phyloP scores from a whole-genome alignment of 2,113 vertebrate species.

The Cebidichthys violaceus region DNA sequence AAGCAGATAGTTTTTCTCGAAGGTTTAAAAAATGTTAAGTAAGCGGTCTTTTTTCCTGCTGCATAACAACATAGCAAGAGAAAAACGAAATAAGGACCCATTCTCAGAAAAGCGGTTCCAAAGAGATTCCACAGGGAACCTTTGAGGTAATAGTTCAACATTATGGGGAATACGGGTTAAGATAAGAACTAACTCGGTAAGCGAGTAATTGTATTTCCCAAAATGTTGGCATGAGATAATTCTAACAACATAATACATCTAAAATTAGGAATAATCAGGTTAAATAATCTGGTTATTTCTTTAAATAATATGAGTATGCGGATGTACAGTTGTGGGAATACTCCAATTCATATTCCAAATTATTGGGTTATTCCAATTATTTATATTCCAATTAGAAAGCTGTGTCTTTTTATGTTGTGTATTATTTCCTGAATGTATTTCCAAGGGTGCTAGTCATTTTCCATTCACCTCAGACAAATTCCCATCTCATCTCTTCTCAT shows the following conservation, averaged over 20 bases:
- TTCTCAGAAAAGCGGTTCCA: background rate
- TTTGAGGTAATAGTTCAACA: background rate
- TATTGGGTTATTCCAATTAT: background rate
- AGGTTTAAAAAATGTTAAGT: background rate
- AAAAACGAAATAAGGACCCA: background rate
- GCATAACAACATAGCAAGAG: too few relatives aligned
- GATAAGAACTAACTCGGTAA: background rate
- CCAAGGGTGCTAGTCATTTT: background rate
- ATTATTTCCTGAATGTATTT: background rate
- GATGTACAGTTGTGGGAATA: background rate
- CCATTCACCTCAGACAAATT: background rate
- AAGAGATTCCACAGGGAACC: background rate
- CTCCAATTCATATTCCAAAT: background rate
- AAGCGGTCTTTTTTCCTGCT: background rate
- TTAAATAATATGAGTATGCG: background rate
- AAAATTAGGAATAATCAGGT: background rate
- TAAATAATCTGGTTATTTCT: background rate
- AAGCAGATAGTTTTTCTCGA: too few relatives aligned
- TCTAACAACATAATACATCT: background rate
- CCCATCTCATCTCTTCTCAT: background rate
- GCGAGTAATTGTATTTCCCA: background rate
- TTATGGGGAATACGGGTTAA: background rate
- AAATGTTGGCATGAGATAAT: background rate
- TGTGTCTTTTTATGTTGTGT: background rate
- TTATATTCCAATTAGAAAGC: background rate